Conservation (phyloP, 2,888 invertebrate species). For the Cyclophora albipunctata region DNA sequence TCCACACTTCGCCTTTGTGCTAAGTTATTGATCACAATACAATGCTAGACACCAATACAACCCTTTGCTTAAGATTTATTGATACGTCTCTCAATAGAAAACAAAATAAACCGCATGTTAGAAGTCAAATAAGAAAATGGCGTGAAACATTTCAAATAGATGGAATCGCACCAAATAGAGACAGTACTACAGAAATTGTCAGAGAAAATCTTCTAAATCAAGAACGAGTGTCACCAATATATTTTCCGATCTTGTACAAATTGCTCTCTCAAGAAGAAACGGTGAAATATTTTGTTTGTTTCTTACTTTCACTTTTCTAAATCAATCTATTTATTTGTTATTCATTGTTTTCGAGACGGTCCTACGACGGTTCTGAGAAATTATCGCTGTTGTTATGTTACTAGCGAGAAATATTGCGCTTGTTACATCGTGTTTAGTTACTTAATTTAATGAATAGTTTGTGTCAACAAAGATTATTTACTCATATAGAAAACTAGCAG, state of each 20-base stretch:
- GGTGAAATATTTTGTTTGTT: not conserved
- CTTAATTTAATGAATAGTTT: too few relatives aligned
- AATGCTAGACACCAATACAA: too few relatives aligned
- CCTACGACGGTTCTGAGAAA: too few relatives aligned
- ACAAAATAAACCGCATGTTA: not conserved
- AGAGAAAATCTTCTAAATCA: slow-evolving; percentile 5
- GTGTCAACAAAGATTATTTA: too few relatives aligned
- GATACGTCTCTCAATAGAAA: not conserved
- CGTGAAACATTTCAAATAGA: not conserved
- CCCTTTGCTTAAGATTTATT: too few relatives aligned
- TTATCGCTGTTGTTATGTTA: not conserved
- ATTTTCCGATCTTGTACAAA: slow-evolving; percentile 4
- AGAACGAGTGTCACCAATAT: slow-evolving; percentile 6
- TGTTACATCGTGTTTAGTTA: too few relatives aligned
- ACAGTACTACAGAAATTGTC: slow-evolving; percentile 3
- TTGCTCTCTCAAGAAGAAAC: not conserved
- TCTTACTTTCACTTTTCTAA: not conserved
- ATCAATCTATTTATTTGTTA: too few relatives aligned
- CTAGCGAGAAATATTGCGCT: not conserved
- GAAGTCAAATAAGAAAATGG: not conserved
- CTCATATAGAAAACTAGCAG: too few relatives aligned
- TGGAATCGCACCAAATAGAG: not conserved
- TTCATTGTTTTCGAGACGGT: too few relatives aligned
- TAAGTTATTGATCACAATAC: too few relatives aligned
- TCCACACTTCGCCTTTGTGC: too few relatives aligned